Base-by-base conservation (phyloP, 2,113 vertebrate genomes). In the Phylloscopus whistleri region DNA sequence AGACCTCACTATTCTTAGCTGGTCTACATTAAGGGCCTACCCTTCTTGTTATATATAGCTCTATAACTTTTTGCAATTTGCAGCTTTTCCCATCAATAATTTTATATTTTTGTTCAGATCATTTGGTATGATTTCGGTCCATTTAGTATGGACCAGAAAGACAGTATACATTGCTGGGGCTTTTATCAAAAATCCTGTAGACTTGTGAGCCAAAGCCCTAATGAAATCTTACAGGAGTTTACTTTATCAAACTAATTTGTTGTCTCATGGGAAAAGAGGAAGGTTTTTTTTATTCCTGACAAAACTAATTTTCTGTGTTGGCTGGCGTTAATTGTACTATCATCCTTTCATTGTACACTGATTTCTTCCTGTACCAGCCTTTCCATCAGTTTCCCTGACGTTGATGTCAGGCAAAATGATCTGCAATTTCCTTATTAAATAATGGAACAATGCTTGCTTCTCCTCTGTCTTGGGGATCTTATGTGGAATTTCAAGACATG, bases 361-460 rank as follows among this genome's bases (percentile, higher is more conserved):
- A 96, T 95, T 94, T 84, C 83, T 95, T 97, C 95, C 94, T 94
- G 92, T 90, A 81, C 72, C 79, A 94, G 82, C 72, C 72, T 96
- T 88, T 93, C 83, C 90, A 96, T 96, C 90, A 90, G 64, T 97
- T 96, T 95, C 94, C 70, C 84, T 93, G 94, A 94, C 63, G 39
- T 39, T 95, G 87, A 94, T 96, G 90, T 86, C 75, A 90, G 76
- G 88, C 87, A 93, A 92, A 95, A 95, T 86, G 63, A 67, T 63
- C 85, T 93, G 90, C 52, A 88, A 74, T 95, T 96, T 96, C 90
- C 94, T 96, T 95, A 97, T 96, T 96, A 91, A 94, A 87, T 96
- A 92, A 95, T 77, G 41, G 68, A 93, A 77, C 85, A 91, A 72
- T 67, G 82, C 60, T 95, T 62, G 48, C 63, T 85, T 87, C 35